Evolutionary conservation across 2,113 vertebrate species (phyloP).

Genomic region (Lycocorax pyrrhopterus): DNA sequence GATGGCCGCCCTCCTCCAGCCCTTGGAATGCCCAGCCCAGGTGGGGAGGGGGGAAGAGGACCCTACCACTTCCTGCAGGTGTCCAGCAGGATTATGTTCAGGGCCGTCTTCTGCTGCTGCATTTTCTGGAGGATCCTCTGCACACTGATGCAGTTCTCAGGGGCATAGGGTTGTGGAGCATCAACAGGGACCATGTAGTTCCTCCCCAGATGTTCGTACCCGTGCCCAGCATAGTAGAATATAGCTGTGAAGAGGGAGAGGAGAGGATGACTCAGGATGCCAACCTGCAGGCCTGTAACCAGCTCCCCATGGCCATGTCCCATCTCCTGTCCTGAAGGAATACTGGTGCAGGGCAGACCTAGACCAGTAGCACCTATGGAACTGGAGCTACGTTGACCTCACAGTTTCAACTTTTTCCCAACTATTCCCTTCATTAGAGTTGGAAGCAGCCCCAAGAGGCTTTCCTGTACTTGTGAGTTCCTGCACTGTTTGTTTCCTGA

Average conservation of each 20-base stretch:
- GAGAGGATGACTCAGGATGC: background rate
- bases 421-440: background rate
- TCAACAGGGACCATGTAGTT: constrained; percentile 87
- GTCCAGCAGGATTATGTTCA: constrained; percentile 83
- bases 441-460: background rate
- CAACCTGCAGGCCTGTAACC: background rate
- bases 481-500: background rate
- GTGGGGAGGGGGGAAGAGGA: background rate
- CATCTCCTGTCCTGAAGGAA: background rate
- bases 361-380: background rate
- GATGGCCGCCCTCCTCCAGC: background rate
- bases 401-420: background rate
- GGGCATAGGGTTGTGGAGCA: constrained; percentile 80
- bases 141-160: constrained; percentile 84
- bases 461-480: background rate
- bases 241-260: constrained; percentile 66
- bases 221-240: constrained; percentile 89
- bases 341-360: background rate
- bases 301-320: fast-evolving
- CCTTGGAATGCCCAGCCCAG: fast-evolving
- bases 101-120: constrained; percentile 78
- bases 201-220: constrained; percentile 80
- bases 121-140: constrained; percentile 82
- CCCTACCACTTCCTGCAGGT: constrained; percentile 79
- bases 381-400: fast-evolving